Evolutionary conservation across 2,113 vertebrate genomes (phyloP).

Genomic region (Eublepharis macularius): DNA sequence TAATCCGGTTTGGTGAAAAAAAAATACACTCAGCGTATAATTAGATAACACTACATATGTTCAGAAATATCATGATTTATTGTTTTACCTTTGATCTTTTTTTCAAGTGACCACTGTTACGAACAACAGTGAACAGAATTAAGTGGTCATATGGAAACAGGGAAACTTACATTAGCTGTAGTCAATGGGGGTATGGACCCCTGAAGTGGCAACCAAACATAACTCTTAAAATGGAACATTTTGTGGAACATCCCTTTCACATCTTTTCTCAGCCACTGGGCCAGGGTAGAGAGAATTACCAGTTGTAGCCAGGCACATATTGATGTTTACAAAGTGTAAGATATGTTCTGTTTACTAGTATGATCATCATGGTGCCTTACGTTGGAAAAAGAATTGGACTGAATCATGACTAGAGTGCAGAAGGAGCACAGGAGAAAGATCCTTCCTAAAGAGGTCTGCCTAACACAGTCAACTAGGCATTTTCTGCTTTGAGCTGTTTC

Average conservation of each 20-base stretch:
- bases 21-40: conserved; percentile 39
- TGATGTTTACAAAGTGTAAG: neutral
- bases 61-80: conserved; percentile 49
- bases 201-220: neutral
- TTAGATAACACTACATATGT: conserved; percentile 51
- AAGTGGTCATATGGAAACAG: too few relatives aligned
- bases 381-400: neutral
- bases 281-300: neutral
- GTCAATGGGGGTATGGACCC: neutral
- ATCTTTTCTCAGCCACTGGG: neutral
- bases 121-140: too few relatives aligned
- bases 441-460: neutral
- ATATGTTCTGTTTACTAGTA: neutral
- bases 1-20: neutral
- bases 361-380: neutral
- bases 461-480: neutral
- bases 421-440: neutral
- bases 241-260: neutral
- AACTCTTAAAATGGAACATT: neutral
- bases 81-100: conserved; percentile 35
- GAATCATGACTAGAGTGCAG: neutral
- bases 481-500: neutral
- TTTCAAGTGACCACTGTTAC: neutral
- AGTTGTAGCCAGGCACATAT: neutral
- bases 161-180: too few relatives aligned